Evolutionary conservation across 2,113 vertebrate genomes (phyloP).

Genomic region (Oreochromis spilurus): DNA sequence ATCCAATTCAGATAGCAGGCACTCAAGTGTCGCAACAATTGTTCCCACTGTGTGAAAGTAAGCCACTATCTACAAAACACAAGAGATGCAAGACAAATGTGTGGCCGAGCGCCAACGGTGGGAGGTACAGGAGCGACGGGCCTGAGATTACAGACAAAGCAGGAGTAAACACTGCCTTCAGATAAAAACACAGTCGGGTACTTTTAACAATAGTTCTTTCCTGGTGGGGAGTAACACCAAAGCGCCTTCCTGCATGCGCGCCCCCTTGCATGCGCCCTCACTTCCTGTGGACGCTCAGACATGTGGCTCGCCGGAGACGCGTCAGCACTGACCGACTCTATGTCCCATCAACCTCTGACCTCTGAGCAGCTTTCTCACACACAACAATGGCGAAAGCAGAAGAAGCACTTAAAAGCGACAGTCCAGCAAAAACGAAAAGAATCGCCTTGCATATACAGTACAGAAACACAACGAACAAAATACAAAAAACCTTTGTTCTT

Average conservation of each 20-base stretch:
- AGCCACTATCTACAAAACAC: slow-evolving; percentile 57
- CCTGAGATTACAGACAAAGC: slow-evolving; percentile 63
- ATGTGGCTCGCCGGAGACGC: slow-evolving; percentile 53
- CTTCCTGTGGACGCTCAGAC: slow-evolving; percentile 69
- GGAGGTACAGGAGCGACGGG: slow-evolving; percentile 33
- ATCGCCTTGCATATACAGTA: background rate
- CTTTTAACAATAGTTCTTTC: slow-evolving; percentile 75
- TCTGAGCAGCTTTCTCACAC: background rate
- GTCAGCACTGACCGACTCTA: background rate
- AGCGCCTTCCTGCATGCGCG: slow-evolving; percentile 69
- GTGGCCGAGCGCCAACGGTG: slow-evolving; percentile 54
- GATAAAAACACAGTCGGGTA: slow-evolving; percentile 54
- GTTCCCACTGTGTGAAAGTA: slow-evolving; percentile 66
- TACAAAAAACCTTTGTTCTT: background rate
- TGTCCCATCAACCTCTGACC: slow-evolving; percentile 33
- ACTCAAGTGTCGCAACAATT: slow-evolving; percentile 64
- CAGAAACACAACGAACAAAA: background rate
- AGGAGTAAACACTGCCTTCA: slow-evolving; percentile 60
- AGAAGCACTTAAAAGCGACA: background rate
- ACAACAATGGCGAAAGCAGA: background rate
- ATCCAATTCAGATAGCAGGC: slow-evolving; percentile 61
- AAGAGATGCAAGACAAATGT: slow-evolving; percentile 63
- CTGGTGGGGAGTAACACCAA: slow-evolving; percentile 70
- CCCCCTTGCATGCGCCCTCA: slow-evolving; percentile 69
- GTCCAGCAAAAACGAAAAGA: background rate